phyloP scores from a whole-genome alignment of 2,888 invertebrate genomes.

The Oscheius sp. region DNA sequence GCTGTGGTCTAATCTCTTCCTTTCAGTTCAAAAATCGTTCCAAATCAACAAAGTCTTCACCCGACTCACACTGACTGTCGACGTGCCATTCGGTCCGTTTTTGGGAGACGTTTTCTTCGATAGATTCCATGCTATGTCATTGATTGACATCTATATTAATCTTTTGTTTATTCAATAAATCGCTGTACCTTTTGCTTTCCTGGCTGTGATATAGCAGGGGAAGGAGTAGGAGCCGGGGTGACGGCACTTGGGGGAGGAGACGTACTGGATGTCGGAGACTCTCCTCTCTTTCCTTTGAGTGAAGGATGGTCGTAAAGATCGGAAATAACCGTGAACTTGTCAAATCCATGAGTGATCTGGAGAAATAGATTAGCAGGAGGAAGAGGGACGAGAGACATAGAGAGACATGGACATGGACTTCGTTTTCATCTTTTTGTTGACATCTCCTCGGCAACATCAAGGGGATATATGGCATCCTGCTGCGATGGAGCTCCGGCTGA shows the following conservation, averaged over 20 bases:
- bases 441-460: too few species aligned
- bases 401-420: background rate
- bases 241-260: conserved; percentile 31
- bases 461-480: too few species aligned
- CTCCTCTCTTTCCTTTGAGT: conserved; percentile 41
- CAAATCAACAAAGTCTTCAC: background rate
- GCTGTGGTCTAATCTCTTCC: background rate
- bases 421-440: too few species aligned
- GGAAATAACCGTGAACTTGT: conserved; percentile 50
- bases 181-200: conserved; percentile 9
- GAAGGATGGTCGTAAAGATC: conserved; percentile 51
- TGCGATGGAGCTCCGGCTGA: too few species aligned
- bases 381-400: background rate
- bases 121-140: conserved; percentile 29
- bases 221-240: conserved; percentile 9
- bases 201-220: background rate
- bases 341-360: conserved; percentile 53
- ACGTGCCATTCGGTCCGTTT: background rate
- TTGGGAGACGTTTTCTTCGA: conserved; percentile 23
- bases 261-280: conserved; percentile 34
- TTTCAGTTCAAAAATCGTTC: background rate
- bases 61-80: conserved; percentile 2
- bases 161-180: background rate
- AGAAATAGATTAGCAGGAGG: background rate
- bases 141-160: conserved; percentile 29